phyloP scores from a whole-genome alignment of 2,888 invertebrate genomes.

The Conchocele bisecta region DNA sequence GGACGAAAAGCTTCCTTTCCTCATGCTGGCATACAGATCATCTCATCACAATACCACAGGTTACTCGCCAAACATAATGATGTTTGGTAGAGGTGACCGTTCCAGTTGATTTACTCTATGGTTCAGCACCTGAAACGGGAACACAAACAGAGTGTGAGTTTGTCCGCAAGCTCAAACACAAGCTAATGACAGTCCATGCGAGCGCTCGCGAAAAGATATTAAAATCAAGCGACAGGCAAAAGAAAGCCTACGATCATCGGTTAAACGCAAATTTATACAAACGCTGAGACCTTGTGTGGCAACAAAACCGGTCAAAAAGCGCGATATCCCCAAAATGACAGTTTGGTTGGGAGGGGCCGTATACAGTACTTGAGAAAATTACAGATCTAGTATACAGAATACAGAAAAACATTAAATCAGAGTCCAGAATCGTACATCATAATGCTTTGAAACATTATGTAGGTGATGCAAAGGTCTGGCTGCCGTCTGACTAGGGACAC shows the following conservation, averaged over 20 bases:
- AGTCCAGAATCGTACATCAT: not conserved
- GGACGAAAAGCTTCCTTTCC: not conserved
- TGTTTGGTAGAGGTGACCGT: not conserved
- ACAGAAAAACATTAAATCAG: not conserved
- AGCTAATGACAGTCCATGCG: not conserved
- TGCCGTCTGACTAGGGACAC: too few relatives aligned
- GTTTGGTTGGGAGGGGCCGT: constrained; percentile 2
- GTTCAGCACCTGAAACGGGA: constrained; percentile 2
- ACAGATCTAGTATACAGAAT: not conserved
- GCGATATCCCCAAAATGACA: not conserved
- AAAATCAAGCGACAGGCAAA: constrained; percentile 7
- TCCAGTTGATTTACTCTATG: not conserved
- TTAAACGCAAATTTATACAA: not conserved
- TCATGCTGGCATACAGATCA: constrained; percentile 5
- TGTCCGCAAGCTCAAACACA: not conserved
- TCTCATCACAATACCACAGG: not conserved
- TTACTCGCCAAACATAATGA: not conserved
- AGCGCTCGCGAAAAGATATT: not conserved
- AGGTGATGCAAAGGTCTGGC: too few relatives aligned
- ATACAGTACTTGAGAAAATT: not conserved
- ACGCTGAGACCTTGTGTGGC: not conserved
- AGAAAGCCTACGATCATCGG: not conserved
- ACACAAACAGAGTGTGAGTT: not conserved
- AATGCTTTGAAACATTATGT: not conserved
- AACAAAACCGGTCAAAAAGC: not conserved